Evolutionary conservation across 2,888 invertebrate genomes (phyloP), one percentile per base, ranked within the genome.

Genomic region (Eulithis prunata): DNA sequence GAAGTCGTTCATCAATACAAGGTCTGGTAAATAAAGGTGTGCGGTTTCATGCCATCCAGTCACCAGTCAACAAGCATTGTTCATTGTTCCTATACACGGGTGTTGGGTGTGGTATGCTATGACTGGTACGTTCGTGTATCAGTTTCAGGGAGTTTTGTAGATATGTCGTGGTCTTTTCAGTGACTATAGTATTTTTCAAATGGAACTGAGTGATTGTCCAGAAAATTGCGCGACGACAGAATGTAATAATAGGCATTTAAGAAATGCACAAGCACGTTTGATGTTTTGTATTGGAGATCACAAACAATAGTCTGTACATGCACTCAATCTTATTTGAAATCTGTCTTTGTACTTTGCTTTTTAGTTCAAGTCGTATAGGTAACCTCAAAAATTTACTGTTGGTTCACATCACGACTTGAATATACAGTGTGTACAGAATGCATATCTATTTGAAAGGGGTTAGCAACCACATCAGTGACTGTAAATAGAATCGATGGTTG

Each of bases 61-160:
- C 49, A 57, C 41, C 21, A 47, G 61, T 56, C 51, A 57, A 59
- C 64, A 49, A 51, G 54, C 66, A 62, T 66, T 62, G 66, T 59
- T 32, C 51, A 66, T 62, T 66, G 66, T 66, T 66, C 56, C 28
- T n/a, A 43, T 28, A 11, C 6, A 12, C 8, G 49, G 8, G 49
- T 21, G 49, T 49, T n/a, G n/a, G 51, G 21, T n/a, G 10, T 12
- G 58, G 51, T 52, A 28, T 13, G 36, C 0, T 13, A n/a, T n/a
- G 32, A n/a, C 32, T 32, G 38, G 47, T 21, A 28, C 28, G 41
- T 52, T 53, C 3, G 14, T 21, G 62, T 55, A 49, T 62, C 62
- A 28, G 47, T 43, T 56, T 43, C 62, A 62, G 49, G 28, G 47
- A 38, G 6, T 41, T 21, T 32, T 12, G 51, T 11, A n/a, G n/a